A percentile compares a stretch with the other conserved stretches of the same genome.
These are phyloP conservation scores for Autographa gamma DNA, from an alignment of 2,888 invertebrate genomes.

Conservation along the genomic window DNA sequence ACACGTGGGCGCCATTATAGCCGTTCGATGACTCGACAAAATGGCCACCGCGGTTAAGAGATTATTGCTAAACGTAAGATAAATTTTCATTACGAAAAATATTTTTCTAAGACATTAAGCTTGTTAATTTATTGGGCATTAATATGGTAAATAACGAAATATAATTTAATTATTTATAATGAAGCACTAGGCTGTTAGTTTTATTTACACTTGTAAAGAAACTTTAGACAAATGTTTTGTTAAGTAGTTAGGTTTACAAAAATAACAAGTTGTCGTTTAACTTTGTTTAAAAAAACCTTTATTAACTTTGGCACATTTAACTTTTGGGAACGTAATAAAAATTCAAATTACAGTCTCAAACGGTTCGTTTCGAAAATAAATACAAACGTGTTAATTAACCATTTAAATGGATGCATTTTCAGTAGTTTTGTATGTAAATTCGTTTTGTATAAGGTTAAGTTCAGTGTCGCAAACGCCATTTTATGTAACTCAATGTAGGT, in stretches of 20 bases:
- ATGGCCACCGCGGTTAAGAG: constrained; percentile 72
- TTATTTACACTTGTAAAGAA: neutral
- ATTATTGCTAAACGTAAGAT: constrained; percentile 58
- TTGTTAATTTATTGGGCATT: constrained; percentile 15
- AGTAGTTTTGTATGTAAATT: constrained; percentile 88
- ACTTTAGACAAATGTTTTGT: neutral
- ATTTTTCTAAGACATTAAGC: constrained; percentile 12
- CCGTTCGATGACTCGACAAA: constrained; percentile 69
- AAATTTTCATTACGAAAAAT: constrained; percentile 40
- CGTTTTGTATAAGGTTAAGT: constrained; percentile 83
- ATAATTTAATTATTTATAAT: neutral
- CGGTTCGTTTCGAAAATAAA: constrained; percentile 70
- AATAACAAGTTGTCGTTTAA: constrained; percentile 48
- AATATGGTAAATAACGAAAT: neutral
- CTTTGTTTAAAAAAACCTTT: constrained; percentile 54
- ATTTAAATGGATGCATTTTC: constrained; percentile 85
- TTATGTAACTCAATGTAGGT: constrained; percentile 68
- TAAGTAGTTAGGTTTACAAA: constrained; percentile 14
- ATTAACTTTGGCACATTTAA: constrained; percentile 57
- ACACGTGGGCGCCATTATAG: constrained; percentile 76
- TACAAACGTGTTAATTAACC: constrained; percentile 74
- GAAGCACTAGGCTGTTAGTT: neutral
- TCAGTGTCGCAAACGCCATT: constrained; percentile 81
- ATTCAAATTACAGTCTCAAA: constrained; percentile 68
- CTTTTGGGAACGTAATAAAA: constrained; percentile 62